Evolutionary conservation across 2,113 vertebrate species (phyloP).

Genomic region (Grallaria varia): DNA sequence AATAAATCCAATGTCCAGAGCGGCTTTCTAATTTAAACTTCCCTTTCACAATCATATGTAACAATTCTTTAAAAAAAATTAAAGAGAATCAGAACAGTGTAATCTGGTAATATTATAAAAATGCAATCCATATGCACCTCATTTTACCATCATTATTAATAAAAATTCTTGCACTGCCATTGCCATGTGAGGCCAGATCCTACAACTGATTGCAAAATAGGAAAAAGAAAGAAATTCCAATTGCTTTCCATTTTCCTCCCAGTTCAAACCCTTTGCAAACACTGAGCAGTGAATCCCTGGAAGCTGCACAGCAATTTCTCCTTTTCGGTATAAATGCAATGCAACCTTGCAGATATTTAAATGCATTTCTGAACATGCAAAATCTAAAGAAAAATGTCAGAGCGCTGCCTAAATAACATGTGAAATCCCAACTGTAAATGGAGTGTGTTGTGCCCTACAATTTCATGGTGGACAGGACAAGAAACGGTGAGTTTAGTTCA

Average conservation of each 20-base stretch:
- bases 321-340: not conserved
- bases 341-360: not conserved
- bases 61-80: not conserved
- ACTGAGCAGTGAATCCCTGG: not conserved
- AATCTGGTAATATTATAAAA: not conserved
- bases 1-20: slow-evolving; percentile 17
- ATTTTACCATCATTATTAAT: not conserved
- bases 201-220: not conserved
- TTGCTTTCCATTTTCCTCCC: not conserved
- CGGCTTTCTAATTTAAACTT: not conserved
- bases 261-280: not conserved
- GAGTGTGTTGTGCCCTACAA: not conserved
- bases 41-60: not conserved
- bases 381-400: not conserved
- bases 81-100: not conserved
- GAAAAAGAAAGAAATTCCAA: not conserved
- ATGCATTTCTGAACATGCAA: not conserved
- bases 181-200: not conserved
- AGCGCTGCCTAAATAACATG: not conserved
- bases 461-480: not conserved
- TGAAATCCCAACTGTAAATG: no score
- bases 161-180: not conserved
- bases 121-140: not conserved
- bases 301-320: not conserved
- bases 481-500: accelerated